Base-by-base conservation (phyloP, 2,888 invertebrate genomes). In the Carcina quercana region DNA sequence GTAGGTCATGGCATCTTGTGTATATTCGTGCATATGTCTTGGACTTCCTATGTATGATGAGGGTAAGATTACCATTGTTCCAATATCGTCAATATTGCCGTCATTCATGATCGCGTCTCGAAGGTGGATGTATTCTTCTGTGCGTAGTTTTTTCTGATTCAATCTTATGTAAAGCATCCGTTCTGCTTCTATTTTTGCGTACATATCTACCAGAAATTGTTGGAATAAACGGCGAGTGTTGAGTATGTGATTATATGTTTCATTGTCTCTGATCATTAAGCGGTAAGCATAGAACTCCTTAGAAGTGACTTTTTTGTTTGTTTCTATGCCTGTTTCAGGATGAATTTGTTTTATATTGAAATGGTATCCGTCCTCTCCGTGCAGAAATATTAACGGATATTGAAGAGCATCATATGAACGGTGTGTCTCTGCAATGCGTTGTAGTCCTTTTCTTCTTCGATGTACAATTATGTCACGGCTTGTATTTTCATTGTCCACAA, bases 381-480 rank as follows among this genome's bases (percentile, higher is more conserved):
- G 44, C 44, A 50, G 50, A 32, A 45, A 50, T 8, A 54, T 29
- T 3, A 53, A 29, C 1, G 50, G 52, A n/a, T n/a, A n/a, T n/a
- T n/a, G n/a, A n/a, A n/a, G n/a, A n/a, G n/a, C n/a, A n/a, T n/a
- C n/a, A n/a, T 64, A 66, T 25, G 44, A 5, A 1, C 42, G 20
- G 20, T 65, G 60, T 25, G 51, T 57, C 43, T 63, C 57, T 5
- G 15, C 30, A 14, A 61, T 35, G 39, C 43, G 48, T 15, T 51
- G 35, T 12, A 66, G 21, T 19, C 43, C n/a, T n/a, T n/a, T 26
- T 43, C 50, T 43, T 26, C 45, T 51, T 28, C 56, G 43, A 3
- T n/a, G n/a, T n/a, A n/a, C n/a, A n/a, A n/a, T n/a, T n/a, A n/a
- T n/a, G n/a, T n/a, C n/a, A n/a, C n/a, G 50, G 45, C 41, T 58